phyloP scores from a whole-genome alignment of 2,888 invertebrate species.

The Lordiphosa andalusiaca region DNA sequence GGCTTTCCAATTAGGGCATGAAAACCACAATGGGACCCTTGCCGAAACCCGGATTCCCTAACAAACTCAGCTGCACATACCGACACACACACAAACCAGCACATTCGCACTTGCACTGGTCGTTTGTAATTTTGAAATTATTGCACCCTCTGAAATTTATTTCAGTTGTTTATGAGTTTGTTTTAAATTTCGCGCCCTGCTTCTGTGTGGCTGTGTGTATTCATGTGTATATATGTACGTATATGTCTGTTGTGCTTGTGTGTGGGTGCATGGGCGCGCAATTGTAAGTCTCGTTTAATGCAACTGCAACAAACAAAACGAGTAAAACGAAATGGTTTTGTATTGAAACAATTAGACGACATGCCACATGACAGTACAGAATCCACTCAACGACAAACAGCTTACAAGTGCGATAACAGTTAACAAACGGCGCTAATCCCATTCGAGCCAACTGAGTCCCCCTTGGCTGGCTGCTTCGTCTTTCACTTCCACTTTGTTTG shows the following conservation, averaged over 20 bases:
- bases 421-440: constrained; percentile 67
- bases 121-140: constrained; percentile 56
- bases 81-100: constrained; percentile 20
- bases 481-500: constrained; percentile 28
- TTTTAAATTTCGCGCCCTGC: constrained; percentile 29
- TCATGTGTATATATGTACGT: no score
- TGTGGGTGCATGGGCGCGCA: constrained; percentile 6
- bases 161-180: constrained; percentile 59
- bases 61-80: constrained; percentile 21
- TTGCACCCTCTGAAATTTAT: constrained; percentile 65
- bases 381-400: constrained; percentile 60
- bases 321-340: constrained; percentile 28
- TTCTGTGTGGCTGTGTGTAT: not conserved
- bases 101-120: constrained; percentile 7
- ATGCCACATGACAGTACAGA: constrained; percentile 9
- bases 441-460: constrained; percentile 43
- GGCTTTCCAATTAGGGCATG: constrained; percentile 50
- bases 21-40: constrained; percentile 30
- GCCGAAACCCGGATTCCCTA: constrained; percentile 22
- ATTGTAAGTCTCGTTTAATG: constrained; percentile 32
- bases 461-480: constrained; percentile 2
- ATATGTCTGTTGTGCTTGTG: not conserved
- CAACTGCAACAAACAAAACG: constrained; percentile 1
- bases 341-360: constrained; percentile 41
- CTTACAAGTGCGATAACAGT: constrained; percentile 68